phyloP scores from a whole-genome alignment of 1,140 invertebrate genomes.

The Streblospio benedicti region DNA sequence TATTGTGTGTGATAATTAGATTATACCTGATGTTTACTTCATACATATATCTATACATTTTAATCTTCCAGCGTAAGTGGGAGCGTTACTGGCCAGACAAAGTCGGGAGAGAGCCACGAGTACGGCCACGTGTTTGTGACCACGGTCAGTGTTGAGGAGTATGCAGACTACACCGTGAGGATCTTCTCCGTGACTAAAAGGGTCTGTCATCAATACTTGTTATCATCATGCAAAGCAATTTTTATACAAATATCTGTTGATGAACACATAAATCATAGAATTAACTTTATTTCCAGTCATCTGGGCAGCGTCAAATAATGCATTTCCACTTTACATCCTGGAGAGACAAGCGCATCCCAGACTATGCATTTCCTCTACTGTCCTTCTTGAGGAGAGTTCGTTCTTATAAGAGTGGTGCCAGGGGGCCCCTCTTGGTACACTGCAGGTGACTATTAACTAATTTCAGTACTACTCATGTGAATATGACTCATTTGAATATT shows the following conservation, averaged over 20 bases:
- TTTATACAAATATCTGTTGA: too few relatives aligned
- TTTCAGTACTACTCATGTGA: too few relatives aligned
- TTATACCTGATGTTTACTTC: too few relatives aligned
- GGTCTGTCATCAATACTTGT: too few relatives aligned
- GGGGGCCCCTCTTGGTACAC: neutral
- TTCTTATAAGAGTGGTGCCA: neutral
- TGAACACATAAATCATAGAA: too few relatives aligned
- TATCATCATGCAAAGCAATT: too few relatives aligned
- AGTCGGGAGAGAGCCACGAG: neutral
- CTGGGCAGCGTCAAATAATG: too few relatives aligned
- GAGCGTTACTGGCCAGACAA: constrained; percentile 6
- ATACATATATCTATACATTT: too few relatives aligned
- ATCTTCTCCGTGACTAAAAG: too few relatives aligned
- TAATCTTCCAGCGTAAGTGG: constrained; percentile 6
- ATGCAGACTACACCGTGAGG: neutral
- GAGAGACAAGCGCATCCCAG: neutral
- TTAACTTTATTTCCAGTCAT: too few relatives aligned
- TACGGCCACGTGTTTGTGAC: neutral
- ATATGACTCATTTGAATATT: too few relatives aligned
- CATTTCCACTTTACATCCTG: constrained; percentile 5
- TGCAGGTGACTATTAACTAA: constrained; percentile 7
- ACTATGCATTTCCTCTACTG: neutral
- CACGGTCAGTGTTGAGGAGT: neutral
- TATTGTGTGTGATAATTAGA: too few relatives aligned
- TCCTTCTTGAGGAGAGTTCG: neutral